Evolutionary conservation across 2,797 vertebrate species (phyloP).

Genomic region (Urocyon cinereoargenteus): DNA sequence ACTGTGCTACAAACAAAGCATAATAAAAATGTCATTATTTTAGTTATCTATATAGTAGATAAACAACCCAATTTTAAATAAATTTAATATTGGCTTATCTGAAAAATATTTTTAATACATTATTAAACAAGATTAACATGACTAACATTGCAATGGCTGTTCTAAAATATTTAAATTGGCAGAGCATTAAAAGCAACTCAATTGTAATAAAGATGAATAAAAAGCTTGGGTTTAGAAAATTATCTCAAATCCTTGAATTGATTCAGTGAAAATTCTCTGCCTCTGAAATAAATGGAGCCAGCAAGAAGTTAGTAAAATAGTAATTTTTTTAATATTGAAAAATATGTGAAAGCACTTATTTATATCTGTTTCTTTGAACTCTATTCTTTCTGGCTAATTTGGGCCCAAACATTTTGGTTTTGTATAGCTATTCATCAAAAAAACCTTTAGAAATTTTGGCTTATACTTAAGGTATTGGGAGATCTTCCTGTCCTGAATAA

Average conservation of each 20-base stretch:
- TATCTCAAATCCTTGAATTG: conserved; percentile 18
- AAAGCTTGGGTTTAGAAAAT: conserved; percentile 15
- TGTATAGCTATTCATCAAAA: background rate
- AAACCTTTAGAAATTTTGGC: background rate
- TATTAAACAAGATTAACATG: conserved; percentile 39
- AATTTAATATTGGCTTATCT: conserved; percentile 6
- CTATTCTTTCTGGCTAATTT: background rate
- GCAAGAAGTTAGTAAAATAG: background rate
- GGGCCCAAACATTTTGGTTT: background rate
- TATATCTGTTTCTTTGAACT: background rate
- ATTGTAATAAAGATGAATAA: background rate
- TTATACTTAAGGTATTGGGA: background rate
- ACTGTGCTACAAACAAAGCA: background rate
- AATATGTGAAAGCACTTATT: background rate
- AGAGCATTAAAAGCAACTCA: background rate
- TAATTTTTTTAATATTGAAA: conserved; percentile 1
- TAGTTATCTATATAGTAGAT: background rate
- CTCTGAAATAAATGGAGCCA: background rate
- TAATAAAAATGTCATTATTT: background rate
- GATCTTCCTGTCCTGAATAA: background rate
- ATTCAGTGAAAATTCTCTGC: background rate
- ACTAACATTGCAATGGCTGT: background rate
- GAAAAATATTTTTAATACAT: background rate
- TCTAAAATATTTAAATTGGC: conserved; percentile 52
- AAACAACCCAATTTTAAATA: conserved; percentile 32